Evolutionary conservation across 2,888 invertebrate species (phyloP), one percentile per base, ranked within the genome.

Genomic region (Muscina levida): DNA sequence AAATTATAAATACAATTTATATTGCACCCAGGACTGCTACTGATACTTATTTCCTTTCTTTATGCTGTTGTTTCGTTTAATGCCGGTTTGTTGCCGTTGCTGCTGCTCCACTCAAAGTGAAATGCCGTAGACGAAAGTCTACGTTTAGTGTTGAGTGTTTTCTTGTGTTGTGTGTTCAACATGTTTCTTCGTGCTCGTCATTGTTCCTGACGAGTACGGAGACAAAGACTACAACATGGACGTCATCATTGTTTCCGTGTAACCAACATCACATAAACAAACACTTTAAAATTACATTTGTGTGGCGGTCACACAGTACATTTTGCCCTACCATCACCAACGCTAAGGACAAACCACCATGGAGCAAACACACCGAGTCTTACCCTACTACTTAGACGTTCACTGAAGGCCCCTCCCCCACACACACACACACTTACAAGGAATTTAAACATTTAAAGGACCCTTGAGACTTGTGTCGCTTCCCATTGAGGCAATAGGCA

Each of bases 101-200:
- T n/a, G 62, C 42, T 59, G 17, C 22, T 42, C 42, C 8, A 3
- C 13, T 62, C 42, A 62, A 37, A 62, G 39, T 62, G 62, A 62
- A 62, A 17, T 51, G 62, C 42, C 19, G 26, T 42, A 68, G 59
- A 75, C 68, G 59, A 26, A 19, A 75, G 62, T 53, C 51, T 68
- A 22, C 46, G 51, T 68, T 70, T 62, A 68, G 19, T 22, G 26
- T 51, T 62, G 53, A 75, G 75, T 75, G 62, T 70, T 24, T 75
- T 75, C 42, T 75, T 68, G 11, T 75, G 51, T 70, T 66, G 68
- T 68, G 11, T 75, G 51, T 70, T 66, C 15, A 71, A 71, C 44
- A 46, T 59, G 42, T 66, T 59, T 31, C 11, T 17, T 59, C n/a
- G n/a, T n/a, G 17, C 56, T 11, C 37, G 31, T 57, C 31, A 4